phyloP scores from a whole-genome alignment of 2,113 vertebrate genomes.

The Eurystomus gularis region DNA sequence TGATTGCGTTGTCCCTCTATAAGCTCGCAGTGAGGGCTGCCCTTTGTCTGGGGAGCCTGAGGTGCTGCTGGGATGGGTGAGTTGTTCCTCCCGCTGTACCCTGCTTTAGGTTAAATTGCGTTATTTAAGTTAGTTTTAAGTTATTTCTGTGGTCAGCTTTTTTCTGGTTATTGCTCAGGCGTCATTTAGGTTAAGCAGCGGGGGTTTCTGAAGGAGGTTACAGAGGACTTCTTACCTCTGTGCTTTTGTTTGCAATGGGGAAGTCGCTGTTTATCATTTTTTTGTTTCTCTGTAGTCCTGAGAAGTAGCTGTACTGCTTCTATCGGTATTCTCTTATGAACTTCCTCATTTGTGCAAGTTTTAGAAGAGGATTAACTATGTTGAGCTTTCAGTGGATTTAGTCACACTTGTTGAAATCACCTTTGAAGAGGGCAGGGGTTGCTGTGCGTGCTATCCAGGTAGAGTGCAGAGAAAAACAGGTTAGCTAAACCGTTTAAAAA shows the following conservation, averaged over 20 bases:
- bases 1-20: fast-evolving
- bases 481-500: neutral
- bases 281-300: neutral
- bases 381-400: neutral
- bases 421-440: neutral
- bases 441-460: fast-evolving
- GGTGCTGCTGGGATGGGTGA: fast-evolving
- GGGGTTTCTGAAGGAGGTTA: neutral
- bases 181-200: too few species aligned
- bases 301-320: fast-evolving
- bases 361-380: neutral
- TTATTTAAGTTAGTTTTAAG: neutral
- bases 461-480: too few species aligned
- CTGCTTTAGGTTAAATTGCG: neutral
- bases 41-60: fast-evolving
- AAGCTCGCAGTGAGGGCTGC: fast-evolving
- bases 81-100: fast-evolving
- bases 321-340: neutral
- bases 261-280: fast-evolving
- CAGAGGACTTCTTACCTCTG: neutral
- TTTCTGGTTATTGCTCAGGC: neutral
- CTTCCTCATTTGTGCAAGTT: neutral
- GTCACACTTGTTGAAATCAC: fast-evolving
- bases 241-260: neutral
- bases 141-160: too few species aligned